These are phyloP conservation scores for Drosophila pallidifrons DNA, from an alignment of 1,140 invertebrate genomes.

Conservation along the genomic window DNA sequence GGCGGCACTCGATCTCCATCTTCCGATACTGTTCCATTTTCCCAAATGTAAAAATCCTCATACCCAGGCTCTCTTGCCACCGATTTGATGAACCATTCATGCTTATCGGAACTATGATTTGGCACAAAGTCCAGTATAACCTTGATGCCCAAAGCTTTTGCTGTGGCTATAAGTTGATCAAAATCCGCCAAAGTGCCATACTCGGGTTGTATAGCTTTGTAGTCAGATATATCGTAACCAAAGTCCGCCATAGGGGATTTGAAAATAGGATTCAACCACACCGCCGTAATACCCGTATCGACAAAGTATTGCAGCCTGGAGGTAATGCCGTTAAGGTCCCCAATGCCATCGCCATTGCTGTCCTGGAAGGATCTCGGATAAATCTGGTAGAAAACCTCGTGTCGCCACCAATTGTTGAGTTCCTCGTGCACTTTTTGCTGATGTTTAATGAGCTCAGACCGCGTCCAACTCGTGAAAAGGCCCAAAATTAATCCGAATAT, in stretches of 20 bases:
- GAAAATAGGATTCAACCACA: constrained; percentile 91
- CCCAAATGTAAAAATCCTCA: constrained; percentile 91
- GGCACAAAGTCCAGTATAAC: constrained; percentile 86
- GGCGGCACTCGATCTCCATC: constrained; percentile 85
- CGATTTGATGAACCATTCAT: constrained; percentile 90
- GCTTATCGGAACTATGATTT: constrained; percentile 90
- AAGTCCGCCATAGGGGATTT: constrained; percentile 89
- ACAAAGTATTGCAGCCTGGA: constrained; percentile 86
- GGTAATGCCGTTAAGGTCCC: constrained; percentile 84
- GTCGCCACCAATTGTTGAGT: constrained; percentile 60
- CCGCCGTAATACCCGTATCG: constrained; percentile 86
- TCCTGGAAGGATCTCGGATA: constrained; percentile 74
- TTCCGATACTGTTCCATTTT: constrained; percentile 83
- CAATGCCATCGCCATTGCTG: constrained; percentile 66
- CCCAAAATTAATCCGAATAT: constrained; percentile 24
- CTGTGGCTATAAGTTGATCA: constrained; percentile 87
- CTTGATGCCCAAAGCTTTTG: constrained; percentile 85
- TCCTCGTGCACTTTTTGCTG: constrained; percentile 29
- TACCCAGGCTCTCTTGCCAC: constrained; percentile 86
- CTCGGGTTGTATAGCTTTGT: constrained; percentile 89
- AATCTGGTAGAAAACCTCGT: constrained; percentile 75
- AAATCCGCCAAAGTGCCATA: constrained; percentile 92
- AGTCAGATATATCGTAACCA: constrained; percentile 90
- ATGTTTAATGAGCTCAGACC: not conserved
- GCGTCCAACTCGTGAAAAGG: constrained; percentile 3